Conservation (phyloP, 1,140 invertebrate genomes). For the Heterodera schachtii region DNA sequence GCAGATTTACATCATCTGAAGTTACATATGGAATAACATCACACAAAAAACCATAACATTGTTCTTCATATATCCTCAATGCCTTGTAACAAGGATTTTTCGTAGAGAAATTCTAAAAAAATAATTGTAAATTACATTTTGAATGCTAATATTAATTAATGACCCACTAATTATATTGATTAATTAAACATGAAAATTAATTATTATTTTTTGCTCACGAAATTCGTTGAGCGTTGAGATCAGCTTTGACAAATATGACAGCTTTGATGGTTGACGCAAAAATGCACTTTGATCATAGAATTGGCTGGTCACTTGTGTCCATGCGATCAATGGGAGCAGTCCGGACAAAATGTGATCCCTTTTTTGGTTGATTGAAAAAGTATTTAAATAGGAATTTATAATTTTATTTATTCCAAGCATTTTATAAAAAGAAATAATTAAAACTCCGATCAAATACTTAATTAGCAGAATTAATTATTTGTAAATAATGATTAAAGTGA, state of each 20-base stretch:
- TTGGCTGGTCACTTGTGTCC: conserved; percentile 80
- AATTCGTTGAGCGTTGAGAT: conserved; percentile 88
- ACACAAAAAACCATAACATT: too few relatives aligned
- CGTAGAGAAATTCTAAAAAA: conserved; percentile 3
- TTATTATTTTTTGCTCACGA: conserved; percentile 57
- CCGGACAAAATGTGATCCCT: conserved; percentile 89
- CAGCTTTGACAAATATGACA: conserved; percentile 87
- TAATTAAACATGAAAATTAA: not conserved
- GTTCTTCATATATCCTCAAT: not conserved
- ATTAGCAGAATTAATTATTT: too few relatives aligned
- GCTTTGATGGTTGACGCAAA: conserved; percentile 79
- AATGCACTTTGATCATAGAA: conserved; percentile 97
- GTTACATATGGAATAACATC: too few relatives aligned
- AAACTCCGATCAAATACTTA: too few relatives aligned
- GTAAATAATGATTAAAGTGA: too few relatives aligned
- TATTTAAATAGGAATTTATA: too few relatives aligned
- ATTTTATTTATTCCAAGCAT: too few relatives aligned
- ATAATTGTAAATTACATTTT: too few relatives aligned
- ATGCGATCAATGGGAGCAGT: conserved; percentile 83
- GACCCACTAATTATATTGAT: not conserved
- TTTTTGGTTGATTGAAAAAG: conserved; percentile 48
- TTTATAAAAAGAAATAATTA: too few relatives aligned
- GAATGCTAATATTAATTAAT: too few relatives aligned
- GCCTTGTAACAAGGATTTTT: conserved; percentile 6
- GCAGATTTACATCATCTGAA: too few relatives aligned